Conservation (phyloP, 30 jellyfish, hydroid and myxozoan species). For the Turritopsis dohrnii region DNA sequence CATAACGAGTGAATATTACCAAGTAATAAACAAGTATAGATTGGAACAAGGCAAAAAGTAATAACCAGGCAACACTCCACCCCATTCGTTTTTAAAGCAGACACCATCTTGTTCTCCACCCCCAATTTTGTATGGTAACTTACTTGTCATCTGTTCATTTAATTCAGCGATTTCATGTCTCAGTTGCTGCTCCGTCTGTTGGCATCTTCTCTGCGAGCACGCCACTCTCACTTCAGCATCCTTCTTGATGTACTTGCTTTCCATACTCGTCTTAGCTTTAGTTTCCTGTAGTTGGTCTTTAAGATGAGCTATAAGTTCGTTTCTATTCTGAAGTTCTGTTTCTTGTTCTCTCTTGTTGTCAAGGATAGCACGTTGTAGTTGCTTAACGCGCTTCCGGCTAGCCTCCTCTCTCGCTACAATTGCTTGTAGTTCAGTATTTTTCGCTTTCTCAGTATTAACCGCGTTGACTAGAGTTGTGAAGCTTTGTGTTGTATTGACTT, state of each 20-base stretch:
- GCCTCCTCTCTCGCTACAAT: constrained; percentile 81
- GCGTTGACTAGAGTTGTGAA: constrained; percentile 56
- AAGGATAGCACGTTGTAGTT: constrained; percentile 60
- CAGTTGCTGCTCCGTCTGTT: constrained; percentile 63
- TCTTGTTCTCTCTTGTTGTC: constrained; percentile 77
- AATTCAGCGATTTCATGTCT: constrained; percentile 64
- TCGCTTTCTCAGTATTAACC: constrained; percentile 60
- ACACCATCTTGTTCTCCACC: neutral
- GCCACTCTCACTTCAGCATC: constrained; percentile 91
- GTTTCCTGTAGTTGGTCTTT: constrained; percentile 92
- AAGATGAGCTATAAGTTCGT: constrained; percentile 82
- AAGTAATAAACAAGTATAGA: no score
- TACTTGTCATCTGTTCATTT: constrained; percentile 25
- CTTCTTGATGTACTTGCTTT: constrained; percentile 73
- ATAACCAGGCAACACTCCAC: no score
- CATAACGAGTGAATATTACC: no score
- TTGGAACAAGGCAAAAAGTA: no score
- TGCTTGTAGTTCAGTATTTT: constrained; percentile 70
- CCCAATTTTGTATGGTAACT: neutral
- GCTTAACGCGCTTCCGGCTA: constrained; percentile 68
- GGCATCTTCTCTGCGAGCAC: constrained; percentile 73
- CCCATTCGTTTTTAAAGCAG: no score
- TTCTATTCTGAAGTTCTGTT: constrained; percentile 81
- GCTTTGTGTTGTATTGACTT: constrained; percentile 41
- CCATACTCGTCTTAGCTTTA: constrained; percentile 94